Percentiles rank a stretch among this genome's conserved stretches.
These are phyloP conservation scores for Pomacea canaliculata DNA, from an alignment of 2,888 invertebrate species.

Conservation along the genomic window DNA sequence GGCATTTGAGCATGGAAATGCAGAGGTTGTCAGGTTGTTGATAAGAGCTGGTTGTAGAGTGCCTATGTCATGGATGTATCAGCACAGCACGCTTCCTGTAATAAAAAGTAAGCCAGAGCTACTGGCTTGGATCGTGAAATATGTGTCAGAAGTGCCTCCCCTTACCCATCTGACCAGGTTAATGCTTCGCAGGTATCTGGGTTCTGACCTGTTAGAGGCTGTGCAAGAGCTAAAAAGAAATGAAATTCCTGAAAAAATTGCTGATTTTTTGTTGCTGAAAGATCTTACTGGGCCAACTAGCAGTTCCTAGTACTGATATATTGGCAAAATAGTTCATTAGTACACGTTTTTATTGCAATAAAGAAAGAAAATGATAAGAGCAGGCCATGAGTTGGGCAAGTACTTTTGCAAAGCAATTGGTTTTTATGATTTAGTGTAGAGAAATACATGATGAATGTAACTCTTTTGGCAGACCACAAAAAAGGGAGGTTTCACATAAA, in stretches of 20 bases:
- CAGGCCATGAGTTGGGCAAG: too few species aligned
- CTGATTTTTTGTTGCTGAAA: conserved; percentile 38
- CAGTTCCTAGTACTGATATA: not conserved
- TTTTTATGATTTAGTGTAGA: too few species aligned
- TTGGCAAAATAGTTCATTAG: not conserved
- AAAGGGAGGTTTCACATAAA: too few species aligned
- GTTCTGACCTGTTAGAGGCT: conserved; percentile 31
- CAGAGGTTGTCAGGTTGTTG: conserved; percentile 48
- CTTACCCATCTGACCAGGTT: conserved; percentile 44
- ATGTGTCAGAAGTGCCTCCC: conserved; percentile 38
- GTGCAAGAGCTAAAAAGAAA: conserved; percentile 32
- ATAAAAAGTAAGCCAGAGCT: conserved; percentile 39
- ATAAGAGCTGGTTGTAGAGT: conserved; percentile 49
- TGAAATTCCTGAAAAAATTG: conserved; percentile 41
- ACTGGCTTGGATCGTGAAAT: conserved; percentile 40
- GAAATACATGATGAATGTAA: too few species aligned
- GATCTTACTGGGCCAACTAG: conserved; percentile 33
- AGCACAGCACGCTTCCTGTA: conserved; percentile 31
- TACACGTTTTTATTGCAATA: too few species aligned
- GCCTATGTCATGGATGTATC: conserved; percentile 35
- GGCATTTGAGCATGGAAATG: conserved; percentile 46
- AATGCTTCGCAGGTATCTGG: conserved; percentile 37
- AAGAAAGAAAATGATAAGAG: too few species aligned
- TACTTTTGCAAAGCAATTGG: too few species aligned
- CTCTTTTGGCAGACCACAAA: too few species aligned